These are phyloP conservation scores for Crax fasciolata DNA, from an alignment of 2,797 vertebrate genomes.

Conservation along the genomic window DNA sequence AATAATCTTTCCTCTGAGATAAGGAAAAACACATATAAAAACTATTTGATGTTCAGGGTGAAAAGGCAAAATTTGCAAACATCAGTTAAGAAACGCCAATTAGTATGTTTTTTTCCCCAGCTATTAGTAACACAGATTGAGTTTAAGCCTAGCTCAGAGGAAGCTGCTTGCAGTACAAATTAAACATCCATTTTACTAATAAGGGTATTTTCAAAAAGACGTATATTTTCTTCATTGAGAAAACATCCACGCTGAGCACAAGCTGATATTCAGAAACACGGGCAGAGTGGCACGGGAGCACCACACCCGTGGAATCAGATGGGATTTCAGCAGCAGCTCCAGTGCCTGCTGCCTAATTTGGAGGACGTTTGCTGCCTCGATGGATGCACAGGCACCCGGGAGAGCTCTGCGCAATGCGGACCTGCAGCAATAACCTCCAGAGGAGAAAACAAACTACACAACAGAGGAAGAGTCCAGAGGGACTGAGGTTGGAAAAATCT, in stretches of 20 bases:
- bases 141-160: slow-evolving; percentile 63
- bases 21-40: slow-evolving; percentile 65
- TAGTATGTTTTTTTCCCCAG: slow-evolving; percentile 40
- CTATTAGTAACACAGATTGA: slow-evolving; percentile 62
- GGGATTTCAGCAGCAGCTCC: neutral
- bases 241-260: neutral
- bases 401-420: neutral
- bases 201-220: slow-evolving; percentile 7
- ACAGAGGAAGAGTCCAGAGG: neutral
- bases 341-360: neutral
- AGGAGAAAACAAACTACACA: neutral
- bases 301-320: fast-evolving
- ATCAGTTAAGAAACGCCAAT: slow-evolving; percentile 72
- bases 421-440: neutral
- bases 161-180: neutral
- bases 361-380: neutral
- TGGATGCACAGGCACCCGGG: fast-evolving
- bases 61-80: slow-evolving; percentile 68
- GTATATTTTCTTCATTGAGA: neutral
- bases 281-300: neutral
- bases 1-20: slow-evolving; percentile 68
- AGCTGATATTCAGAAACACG: neutral
- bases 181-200: slow-evolving; percentile 34
- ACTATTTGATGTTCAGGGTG: slow-evolving; percentile 68
- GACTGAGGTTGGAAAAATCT: fast-evolving